Conservation (phyloP, 2,888 invertebrate genomes). For the Abscondita cerata region DNA sequence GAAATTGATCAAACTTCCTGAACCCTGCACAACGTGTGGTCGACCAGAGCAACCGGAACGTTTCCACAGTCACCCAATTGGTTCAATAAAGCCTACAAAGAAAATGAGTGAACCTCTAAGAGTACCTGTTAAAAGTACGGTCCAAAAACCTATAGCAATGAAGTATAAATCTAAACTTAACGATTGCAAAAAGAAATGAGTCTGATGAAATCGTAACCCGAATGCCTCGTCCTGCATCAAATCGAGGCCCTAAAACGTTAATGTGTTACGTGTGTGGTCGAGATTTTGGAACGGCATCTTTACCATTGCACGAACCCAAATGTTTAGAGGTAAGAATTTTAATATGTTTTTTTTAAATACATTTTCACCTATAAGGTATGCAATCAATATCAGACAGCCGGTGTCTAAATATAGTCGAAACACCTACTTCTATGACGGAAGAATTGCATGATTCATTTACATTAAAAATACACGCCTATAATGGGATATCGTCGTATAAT, state of each 20-base stretch:
- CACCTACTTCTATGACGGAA: neutral
- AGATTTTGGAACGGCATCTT: constrained; percentile 71
- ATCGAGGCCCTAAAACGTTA: constrained; percentile 50
- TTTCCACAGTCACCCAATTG: constrained; percentile 65
- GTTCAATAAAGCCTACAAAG: constrained; percentile 41
- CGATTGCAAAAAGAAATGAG: constrained; percentile 24
- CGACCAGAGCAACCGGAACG: constrained; percentile 73
- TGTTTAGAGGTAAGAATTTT: constrained; percentile 63
- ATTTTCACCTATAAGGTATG: neutral
- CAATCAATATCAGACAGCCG: constrained; percentile 7
- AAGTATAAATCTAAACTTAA: constrained; percentile 54
- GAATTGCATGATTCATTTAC: neutral
- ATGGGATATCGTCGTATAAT: neutral
- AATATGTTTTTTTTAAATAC: too few species aligned
- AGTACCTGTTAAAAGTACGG: constrained; percentile 56
- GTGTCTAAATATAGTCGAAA: constrained; percentile 4
- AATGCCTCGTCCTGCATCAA: neutral
- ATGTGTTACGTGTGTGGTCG: constrained; percentile 71
- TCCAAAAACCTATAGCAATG: constrained; percentile 63
- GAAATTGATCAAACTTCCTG: constrained; percentile 54
- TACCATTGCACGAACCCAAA: constrained; percentile 71
- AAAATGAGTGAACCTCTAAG: constrained; percentile 40
- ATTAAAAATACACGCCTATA: neutral
- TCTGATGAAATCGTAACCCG: neutral
- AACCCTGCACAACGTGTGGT: constrained; percentile 71